A percentile compares a stretch with the other conserved stretches of the same genome.
Evolutionary conservation across 2,797 vertebrate species (phyloP).

Genomic region (Labeo calbasu): DNA sequence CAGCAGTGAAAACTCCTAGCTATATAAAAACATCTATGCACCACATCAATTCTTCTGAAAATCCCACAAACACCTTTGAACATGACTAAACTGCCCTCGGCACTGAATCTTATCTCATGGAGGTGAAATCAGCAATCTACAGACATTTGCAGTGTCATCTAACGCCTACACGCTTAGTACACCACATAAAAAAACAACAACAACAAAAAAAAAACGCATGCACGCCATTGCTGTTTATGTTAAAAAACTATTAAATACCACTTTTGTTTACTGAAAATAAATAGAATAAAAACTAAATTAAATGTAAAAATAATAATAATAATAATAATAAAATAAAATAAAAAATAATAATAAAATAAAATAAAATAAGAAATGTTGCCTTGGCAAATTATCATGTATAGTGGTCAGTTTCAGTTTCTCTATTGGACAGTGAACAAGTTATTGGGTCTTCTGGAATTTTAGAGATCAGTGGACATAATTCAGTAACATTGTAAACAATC

Average conservation of each 20-base stretch:
- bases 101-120: not conserved
- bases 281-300: not conserved
- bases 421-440: too few relatives aligned
- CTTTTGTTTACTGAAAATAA: not conserved
- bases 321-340: too few relatives aligned
- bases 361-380: too few relatives aligned
- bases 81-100: not conserved
- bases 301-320: too few relatives aligned
- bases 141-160: constrained; percentile 1
- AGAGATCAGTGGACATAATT: too few relatives aligned
- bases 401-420: too few relatives aligned
- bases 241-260: not conserved
- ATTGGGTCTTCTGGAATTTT: too few relatives aligned
- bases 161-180: not conserved
- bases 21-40: not conserved
- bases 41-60: not conserved
- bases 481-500: too few relatives aligned
- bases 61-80: not conserved
- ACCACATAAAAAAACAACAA: not conserved
- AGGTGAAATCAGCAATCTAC: not conserved
- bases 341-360: too few relatives aligned
- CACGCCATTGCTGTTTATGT: not conserved
- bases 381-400: too few relatives aligned
- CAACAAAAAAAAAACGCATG: not conserved
- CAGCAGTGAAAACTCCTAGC: not conserved